Evolutionary conservation across 2,797 vertebrate species (phyloP).

Genomic region (Nannoperca australis): DNA sequence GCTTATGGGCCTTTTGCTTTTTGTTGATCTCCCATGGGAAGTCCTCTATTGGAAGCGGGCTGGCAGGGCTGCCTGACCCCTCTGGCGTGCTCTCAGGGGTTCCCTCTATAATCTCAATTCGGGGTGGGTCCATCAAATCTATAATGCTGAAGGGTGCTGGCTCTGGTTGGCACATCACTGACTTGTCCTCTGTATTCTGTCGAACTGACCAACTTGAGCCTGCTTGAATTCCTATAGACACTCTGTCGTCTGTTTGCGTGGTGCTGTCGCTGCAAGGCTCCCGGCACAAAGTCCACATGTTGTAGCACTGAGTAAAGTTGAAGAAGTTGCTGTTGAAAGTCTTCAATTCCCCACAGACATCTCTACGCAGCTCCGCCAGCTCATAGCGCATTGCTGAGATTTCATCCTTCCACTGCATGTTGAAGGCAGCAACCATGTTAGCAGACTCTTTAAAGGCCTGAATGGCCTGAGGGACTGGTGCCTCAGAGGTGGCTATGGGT

Average conservation of each 20-base stretch:
- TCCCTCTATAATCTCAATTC: conserved; percentile 87
- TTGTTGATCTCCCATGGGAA: conserved; percentile 86
- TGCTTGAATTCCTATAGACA: conserved; percentile 87
- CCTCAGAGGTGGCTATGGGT: conserved; percentile 79
- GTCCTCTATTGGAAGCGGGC: conserved; percentile 84
- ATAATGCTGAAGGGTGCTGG: conserved; percentile 85
- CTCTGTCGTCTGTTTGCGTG: conserved; percentile 83
- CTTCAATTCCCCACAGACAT: conserved; percentile 88
- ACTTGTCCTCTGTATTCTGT: conserved; percentile 86
- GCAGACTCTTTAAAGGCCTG: conserved; percentile 90
- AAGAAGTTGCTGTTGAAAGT: conserved; percentile 91
- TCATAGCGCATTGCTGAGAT: conserved; percentile 90
- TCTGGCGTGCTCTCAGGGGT: conserved; percentile 84
- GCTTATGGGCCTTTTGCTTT: conserved; percentile 80
- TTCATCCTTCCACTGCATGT: conserved; percentile 90
- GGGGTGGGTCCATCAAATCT: conserved; percentile 85
- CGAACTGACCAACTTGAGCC: conserved; percentile 83
- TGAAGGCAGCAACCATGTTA: conserved; percentile 89
- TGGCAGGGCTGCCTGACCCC: conserved; percentile 86
- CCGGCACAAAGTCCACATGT: conserved; percentile 88
- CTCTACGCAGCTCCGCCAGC: conserved; percentile 86
- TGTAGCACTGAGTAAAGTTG: conserved; percentile 91
- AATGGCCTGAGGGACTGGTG: conserved; percentile 86
- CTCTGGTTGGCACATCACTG: conserved; percentile 89
- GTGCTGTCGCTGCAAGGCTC: conserved; percentile 83